These are phyloP conservation scores for Rotaria socialis DNA, from an alignment of 2,888 invertebrate species.

Conservation along the genomic window DNA sequence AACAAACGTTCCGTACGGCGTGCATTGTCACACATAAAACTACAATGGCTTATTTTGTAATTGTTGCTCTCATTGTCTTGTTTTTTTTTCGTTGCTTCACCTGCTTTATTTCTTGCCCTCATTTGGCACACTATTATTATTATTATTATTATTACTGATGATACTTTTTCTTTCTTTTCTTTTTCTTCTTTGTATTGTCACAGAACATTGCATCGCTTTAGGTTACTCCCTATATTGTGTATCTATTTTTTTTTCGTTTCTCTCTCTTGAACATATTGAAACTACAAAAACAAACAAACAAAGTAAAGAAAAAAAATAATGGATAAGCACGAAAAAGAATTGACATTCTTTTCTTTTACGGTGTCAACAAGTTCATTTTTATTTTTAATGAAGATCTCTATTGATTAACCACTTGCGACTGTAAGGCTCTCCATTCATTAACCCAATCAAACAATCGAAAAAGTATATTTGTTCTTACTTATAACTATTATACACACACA, in stretches of 20 bases:
- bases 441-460: too few species aligned
- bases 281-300: not conserved
- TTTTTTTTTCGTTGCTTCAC: not conserved
- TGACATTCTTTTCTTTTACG: too few species aligned
- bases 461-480: too few species aligned
- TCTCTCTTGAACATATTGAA: slow-evolving; percentile 6
- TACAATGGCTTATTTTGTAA: not conserved
- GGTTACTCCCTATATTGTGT: slow-evolving; percentile 6
- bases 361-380: too few species aligned
- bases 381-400: too few species aligned
- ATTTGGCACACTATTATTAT: not conserved
- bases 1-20: slow-evolving; percentile 15
- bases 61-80: not conserved
- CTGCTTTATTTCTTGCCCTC: not conserved
- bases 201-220: not conserved
- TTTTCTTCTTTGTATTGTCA: not conserved
- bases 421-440: too few species aligned
- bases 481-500: too few species aligned
- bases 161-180: not conserved
- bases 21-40: slow-evolving; percentile 24
- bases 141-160: not conserved
- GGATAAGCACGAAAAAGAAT: not conserved
- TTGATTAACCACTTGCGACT: too few species aligned
- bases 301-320: not conserved
- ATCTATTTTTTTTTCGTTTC: not conserved